A percentile compares a stretch with the other conserved stretches of the same genome.
Evolutionary conservation across 2,888 invertebrate species (phyloP).

Genomic region (Luperina testacea): DNA sequence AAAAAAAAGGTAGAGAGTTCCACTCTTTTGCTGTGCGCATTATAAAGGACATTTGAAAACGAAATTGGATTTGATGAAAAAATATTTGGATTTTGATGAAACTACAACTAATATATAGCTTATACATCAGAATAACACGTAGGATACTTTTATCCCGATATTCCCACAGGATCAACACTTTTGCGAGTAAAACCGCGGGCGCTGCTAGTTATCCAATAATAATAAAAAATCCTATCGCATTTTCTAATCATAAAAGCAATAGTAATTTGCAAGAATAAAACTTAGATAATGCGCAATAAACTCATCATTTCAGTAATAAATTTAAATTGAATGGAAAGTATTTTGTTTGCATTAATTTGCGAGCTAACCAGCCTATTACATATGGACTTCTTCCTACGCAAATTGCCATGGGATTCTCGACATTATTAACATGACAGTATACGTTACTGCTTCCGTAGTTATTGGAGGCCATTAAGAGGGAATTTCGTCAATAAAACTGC

Average conservation of each 20-base stretch:
- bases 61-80: too few species aligned
- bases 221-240: not conserved
- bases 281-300: not conserved
- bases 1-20: too few species aligned
- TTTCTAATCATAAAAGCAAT: slow-evolving; percentile 2
- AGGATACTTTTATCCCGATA: too few species aligned
- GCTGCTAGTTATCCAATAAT: too few species aligned
- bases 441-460: not conserved
- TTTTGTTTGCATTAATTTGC: slow-evolving; percentile 13
- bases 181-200: too few species aligned
- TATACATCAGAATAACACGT: too few species aligned
- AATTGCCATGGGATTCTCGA: slow-evolving; percentile 6
- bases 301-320: not conserved
- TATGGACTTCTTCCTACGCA: not conserved
- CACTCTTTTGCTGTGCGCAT: too few species aligned
- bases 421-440: not conserved
- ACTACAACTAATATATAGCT: too few species aligned
- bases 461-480: not conserved
- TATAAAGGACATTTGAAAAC: too few species aligned
- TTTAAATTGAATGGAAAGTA: slow-evolving; percentile 3
- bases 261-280: slow-evolving; percentile 15
- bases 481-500: not conserved
- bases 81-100: too few species aligned
- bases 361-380: not conserved
- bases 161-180: too few species aligned